phyloP scores from a whole-genome alignment of 2,888 invertebrate genomes.

The Lypha dubia region DNA sequence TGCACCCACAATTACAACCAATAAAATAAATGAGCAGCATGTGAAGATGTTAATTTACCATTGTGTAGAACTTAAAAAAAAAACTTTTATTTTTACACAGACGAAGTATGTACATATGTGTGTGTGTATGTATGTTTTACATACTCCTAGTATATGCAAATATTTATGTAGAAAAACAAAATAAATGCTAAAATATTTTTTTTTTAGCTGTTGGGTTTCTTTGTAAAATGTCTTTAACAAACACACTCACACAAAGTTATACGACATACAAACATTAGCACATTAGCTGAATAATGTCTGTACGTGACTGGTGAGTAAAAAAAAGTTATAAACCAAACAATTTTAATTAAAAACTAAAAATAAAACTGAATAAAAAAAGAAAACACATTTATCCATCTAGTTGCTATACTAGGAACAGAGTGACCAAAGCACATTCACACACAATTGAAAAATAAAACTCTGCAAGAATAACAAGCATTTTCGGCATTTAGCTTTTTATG shows the following conservation, averaged over 20 bases:
- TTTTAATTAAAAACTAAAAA: slow-evolving; percentile 51
- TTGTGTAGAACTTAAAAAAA: slow-evolving; percentile 3
- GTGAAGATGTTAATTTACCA: slow-evolving; percentile 13
- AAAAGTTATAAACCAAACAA: slow-evolving; percentile 53
- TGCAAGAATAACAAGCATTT: no score
- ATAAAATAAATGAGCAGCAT: neutral
- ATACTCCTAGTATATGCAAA: slow-evolving; percentile 3
- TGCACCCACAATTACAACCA: slow-evolving; percentile 32
- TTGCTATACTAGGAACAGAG: neutral
- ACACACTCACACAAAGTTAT: neutral
- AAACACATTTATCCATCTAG: neutral
- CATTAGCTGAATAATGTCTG: slow-evolving; percentile 21
- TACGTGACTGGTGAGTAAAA: slow-evolving; percentile 66
- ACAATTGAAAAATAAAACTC: no score
- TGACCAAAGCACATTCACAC: neutral
- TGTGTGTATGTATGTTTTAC: no score
- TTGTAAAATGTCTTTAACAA: slow-evolving; percentile 33
- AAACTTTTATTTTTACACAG: neutral
- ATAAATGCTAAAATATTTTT: neutral
- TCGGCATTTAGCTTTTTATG: no score
- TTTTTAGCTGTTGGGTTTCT: slow-evolving; percentile 40
- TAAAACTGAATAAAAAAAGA: slow-evolving; percentile 22
- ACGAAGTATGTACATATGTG: neutral
- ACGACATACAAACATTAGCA: slow-evolving; percentile 13
- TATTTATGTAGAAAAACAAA: neutral